phyloP scores from a whole-genome alignment of 2,888 invertebrate species.

The Sinhomidia bicolor region DNA sequence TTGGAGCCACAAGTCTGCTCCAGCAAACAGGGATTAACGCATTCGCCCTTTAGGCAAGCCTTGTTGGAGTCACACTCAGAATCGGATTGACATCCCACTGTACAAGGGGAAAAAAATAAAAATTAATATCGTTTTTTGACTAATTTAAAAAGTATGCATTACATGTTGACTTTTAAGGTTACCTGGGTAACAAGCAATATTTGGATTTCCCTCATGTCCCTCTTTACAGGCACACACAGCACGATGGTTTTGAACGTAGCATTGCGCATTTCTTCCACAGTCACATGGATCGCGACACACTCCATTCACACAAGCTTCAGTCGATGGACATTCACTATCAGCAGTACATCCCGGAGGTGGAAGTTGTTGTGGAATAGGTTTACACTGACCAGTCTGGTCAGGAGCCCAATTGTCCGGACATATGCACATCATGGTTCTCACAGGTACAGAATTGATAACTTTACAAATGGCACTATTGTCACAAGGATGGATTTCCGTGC shows the following conservation, averaged over 20 bases:
- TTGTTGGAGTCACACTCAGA: constrained; percentile 92
- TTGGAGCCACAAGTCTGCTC: constrained; percentile 88
- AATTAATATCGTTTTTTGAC: too few relatives aligned
- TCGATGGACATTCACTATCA: constrained; percentile 89
- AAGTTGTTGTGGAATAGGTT: constrained; percentile 84
- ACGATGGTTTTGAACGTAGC: constrained; percentile 91
- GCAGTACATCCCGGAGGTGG: constrained; percentile 88
- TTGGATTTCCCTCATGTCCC: constrained; percentile 93
- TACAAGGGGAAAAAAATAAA: neutral
- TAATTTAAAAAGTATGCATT: constrained; percentile 56
- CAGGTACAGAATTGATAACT: constrained; percentile 92
- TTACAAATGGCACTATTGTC: constrained; percentile 86
- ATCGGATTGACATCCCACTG: constrained; percentile 90
- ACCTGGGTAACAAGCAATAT: constrained; percentile 88
- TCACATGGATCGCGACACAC: constrained; percentile 94
- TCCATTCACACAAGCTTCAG: constrained; percentile 92
- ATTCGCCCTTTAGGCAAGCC: constrained; percentile 92
- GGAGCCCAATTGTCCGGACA: constrained; percentile 93
- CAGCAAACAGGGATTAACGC: constrained; percentile 92
- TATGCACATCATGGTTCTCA: constrained; percentile 93
- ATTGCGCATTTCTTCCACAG: constrained; percentile 89
- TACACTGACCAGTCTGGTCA: constrained; percentile 90
- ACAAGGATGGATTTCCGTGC: constrained; percentile 89
- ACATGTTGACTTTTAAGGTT: too few relatives aligned
- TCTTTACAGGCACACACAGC: constrained; percentile 93